Base-by-base conservation (phyloP, 2,888 invertebrate genomes). In the Erannis defoliaria region DNA sequence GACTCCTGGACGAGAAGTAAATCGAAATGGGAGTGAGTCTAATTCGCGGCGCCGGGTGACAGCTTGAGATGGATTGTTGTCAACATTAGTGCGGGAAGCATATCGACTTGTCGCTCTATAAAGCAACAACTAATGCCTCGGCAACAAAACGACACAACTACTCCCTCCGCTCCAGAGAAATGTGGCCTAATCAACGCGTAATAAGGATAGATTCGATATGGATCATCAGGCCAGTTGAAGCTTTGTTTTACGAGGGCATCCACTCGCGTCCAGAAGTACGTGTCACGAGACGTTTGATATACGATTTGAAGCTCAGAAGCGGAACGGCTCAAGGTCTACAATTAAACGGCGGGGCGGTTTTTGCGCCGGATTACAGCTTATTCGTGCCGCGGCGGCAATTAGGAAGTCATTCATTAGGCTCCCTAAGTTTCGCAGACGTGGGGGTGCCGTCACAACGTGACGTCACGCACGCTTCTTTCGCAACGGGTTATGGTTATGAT, bases 361-460 rank as follows among this genome's bases (percentile, higher is more conserved):
- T 86, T 86, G 86, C 84, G 88, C 86, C 88, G 88, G 90, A 89
- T 88, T 89, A 86, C 85, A 84, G 85, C 84, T 88, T 86, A 86
- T 90, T 89, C 87, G 89, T 89, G 87, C 84, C 84, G 85, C 84
- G 79, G 89, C 90, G 89, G 90, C 92, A 92, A 93, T 93, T 93
- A 93, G 93, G 93, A 92, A 93, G 93, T 93, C 87, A 86, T 91
- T 93, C 93, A 93, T 93, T 92, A 92, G 86, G 90, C 86, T 89
- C 92, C 93, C 91, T 91, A 92, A 92, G 91, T 92, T 93, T 90
- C 82, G 90, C 91, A 93, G 92, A 92, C 91, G 89, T 84, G 87
- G 90, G 93, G 93, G 92, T 93, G 90, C 90, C 88, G 81, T 76
- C 79, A 81, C 79, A 74, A 75, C 75, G 83, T 88, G 85, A 88